Percentiles rank a stretch among this genome's conserved stretches.
Evolutionary conservation across 2,888 invertebrate species (phyloP).

Genomic region (Lucinisca nassula): DNA sequence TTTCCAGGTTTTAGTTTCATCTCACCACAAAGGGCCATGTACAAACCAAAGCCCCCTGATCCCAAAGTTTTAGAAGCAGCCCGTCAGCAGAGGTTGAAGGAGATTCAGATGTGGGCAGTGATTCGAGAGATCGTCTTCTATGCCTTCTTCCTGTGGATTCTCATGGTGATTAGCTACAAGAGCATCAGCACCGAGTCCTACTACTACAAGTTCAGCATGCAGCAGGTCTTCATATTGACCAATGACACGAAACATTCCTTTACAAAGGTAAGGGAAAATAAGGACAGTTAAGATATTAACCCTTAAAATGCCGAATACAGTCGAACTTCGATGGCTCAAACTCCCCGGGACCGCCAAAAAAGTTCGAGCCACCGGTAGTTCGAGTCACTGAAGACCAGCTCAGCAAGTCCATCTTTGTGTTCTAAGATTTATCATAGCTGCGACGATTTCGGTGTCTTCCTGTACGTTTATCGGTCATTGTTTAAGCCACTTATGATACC

Average conservation of each 20-base stretch:
- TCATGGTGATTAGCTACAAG: constrained; percentile 88
- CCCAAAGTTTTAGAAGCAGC: constrained; percentile 85
- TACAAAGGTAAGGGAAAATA: constrained; percentile 72
- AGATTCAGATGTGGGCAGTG: constrained; percentile 88
- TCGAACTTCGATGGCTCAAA: no score
- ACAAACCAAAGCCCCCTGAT: constrained; percentile 87
- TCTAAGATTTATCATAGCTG: no score
- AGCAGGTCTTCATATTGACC: constrained; percentile 81
- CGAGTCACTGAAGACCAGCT: no score
- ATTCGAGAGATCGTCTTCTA: constrained; percentile 88
- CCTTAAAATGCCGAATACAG: no score
- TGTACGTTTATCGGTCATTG: no score
- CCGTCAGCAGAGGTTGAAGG: constrained; percentile 87
- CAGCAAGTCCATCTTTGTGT: no score
- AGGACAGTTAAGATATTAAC: no score
- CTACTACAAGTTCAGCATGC: constrained; percentile 87
- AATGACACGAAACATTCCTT: constrained; percentile 76
- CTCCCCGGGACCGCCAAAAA: no score
- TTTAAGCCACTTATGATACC: no score
- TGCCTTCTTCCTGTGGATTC: constrained; percentile 88
- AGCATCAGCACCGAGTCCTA: constrained; percentile 87
- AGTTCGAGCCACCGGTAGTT: no score
- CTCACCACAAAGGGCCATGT: constrained; percentile 81
- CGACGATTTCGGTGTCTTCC: no score
- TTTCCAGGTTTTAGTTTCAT: constrained; percentile 77